Evolutionary conservation across 1,140 invertebrate genomes (phyloP).

Genomic region (Sipha flava): DNA sequence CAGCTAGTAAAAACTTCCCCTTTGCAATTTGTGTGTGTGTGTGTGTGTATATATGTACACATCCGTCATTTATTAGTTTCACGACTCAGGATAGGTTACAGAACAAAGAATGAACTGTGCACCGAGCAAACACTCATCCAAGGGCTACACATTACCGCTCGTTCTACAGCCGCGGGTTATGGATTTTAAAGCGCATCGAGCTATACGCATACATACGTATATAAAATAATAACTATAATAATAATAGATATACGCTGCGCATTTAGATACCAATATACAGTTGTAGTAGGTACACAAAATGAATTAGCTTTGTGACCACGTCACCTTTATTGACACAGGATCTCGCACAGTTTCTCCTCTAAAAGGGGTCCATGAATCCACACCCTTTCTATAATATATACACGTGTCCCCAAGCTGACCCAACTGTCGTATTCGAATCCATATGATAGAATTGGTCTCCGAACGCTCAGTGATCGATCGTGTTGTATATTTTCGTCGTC

Average conservation of each 20-base stretch:
- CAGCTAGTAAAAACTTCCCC: neutral
- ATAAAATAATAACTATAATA: too few relatives aligned
- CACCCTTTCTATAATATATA: too few relatives aligned
- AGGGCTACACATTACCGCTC: neutral
- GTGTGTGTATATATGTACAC: neutral
- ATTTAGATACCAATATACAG: too few relatives aligned
- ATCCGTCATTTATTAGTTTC: conserved; percentile 9
- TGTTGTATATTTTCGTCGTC: too few relatives aligned
- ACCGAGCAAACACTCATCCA: neutral
- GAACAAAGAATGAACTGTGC: neutral
- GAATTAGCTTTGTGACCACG: neutral
- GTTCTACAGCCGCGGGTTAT: neutral
- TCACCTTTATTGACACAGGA: neutral
- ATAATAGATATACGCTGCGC: too few relatives aligned
- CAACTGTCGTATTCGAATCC: too few relatives aligned
- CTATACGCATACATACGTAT: neutral
- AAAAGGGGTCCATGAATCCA: too few relatives aligned
- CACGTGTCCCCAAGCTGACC: too few relatives aligned
- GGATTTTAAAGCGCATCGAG: neutral
- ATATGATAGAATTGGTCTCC: too few relatives aligned
- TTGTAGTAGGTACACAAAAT: too few relatives aligned
- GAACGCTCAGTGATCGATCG: too few relatives aligned
- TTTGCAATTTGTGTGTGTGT: neutral
- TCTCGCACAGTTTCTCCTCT: too few relatives aligned
- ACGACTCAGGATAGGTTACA: conserved; percentile 5